These are phyloP conservation scores for Rhinogobio ventralis DNA, from an alignment of 2,797 vertebrate genomes.

Conservation along the genomic window DNA sequence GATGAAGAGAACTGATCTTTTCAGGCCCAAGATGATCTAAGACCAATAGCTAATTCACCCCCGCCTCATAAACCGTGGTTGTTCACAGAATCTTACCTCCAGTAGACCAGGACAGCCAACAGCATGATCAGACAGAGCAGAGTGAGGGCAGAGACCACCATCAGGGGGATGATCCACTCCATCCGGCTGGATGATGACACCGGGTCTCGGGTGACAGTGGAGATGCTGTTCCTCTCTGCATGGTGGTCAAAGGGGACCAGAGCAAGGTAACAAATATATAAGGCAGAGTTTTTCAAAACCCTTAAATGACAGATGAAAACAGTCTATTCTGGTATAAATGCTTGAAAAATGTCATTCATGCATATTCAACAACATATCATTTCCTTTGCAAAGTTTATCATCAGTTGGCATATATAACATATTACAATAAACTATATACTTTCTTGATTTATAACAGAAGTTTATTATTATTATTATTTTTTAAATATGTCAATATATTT, in stretches of 20 bases:
- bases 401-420: not conserved
- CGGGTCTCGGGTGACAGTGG: slow-evolving; percentile 82
- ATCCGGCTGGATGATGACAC: slow-evolving; percentile 83
- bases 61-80: not conserved
- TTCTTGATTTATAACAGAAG: not conserved
- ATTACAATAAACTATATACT: not conserved
- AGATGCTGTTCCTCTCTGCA: slow-evolving; percentile 84
- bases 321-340: not conserved
- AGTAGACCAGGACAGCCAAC: slow-evolving; percentile 94
- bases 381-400: not conserved
- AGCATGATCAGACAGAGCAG: slow-evolving; percentile 96
- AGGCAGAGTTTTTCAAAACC: not conserved
- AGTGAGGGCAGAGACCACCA: slow-evolving; percentile 95
- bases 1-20: not conserved
- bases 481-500: not conserved
- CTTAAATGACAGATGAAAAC: not conserved
- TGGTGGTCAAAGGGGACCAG: not conserved
- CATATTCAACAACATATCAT: not conserved
- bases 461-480: not conserved
- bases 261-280: not conserved
- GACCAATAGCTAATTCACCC: not conserved
- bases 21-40: not conserved
- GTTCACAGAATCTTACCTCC: slow-evolving; percentile 86
- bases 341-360: not conserved
- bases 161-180: slow-evolving; percentile 97